Evolutionary conservation across 1,140 invertebrate species (phyloP).

Genomic region (Chymomyza costata): DNA sequence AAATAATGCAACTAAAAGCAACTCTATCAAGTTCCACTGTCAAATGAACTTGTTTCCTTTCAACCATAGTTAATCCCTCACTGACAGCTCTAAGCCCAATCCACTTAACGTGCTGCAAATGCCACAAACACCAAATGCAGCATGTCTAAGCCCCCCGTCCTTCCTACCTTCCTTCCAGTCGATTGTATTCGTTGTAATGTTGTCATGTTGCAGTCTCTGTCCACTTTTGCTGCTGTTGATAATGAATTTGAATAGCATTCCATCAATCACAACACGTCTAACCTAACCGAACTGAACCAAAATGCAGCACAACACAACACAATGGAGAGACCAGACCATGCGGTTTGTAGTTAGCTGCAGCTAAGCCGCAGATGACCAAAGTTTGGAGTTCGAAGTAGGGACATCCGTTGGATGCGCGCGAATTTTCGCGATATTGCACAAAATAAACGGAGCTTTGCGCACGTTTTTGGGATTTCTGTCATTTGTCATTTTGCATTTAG

Average conservation of each 20-base stretch:
- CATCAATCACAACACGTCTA: neutral
- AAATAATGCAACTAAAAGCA: no score
- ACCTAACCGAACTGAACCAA: conserved; percentile 1
- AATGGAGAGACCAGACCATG: no score
- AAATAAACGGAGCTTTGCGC: conserved; percentile 54
- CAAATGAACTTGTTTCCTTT: no score
- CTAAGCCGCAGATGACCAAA: conserved; percentile 21
- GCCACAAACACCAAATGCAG: conserved; percentile 48
- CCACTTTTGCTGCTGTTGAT: conserved; percentile 22
- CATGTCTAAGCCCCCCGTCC: conserved; percentile 41
- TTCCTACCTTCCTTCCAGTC: conserved; percentile 22
- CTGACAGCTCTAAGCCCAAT: no score
- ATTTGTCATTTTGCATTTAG: conserved; percentile 33
- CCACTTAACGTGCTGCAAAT: no score
- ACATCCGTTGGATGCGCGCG: conserved; percentile 18
- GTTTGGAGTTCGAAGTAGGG: conserved; percentile 1
- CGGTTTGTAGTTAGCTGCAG: no score
- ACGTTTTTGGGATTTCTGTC: conserved; percentile 62
- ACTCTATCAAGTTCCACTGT: no score
- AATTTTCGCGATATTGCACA: conserved; percentile 38
- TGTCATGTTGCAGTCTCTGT: conserved; percentile 16
- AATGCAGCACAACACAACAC: neutral
- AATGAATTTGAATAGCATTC: conserved; percentile 21
- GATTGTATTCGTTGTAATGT: conserved; percentile 33
- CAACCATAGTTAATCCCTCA: no score